phyloP scores from a whole-genome alignment of 2,888 invertebrate species.

The Macroteleia sp. region DNA sequence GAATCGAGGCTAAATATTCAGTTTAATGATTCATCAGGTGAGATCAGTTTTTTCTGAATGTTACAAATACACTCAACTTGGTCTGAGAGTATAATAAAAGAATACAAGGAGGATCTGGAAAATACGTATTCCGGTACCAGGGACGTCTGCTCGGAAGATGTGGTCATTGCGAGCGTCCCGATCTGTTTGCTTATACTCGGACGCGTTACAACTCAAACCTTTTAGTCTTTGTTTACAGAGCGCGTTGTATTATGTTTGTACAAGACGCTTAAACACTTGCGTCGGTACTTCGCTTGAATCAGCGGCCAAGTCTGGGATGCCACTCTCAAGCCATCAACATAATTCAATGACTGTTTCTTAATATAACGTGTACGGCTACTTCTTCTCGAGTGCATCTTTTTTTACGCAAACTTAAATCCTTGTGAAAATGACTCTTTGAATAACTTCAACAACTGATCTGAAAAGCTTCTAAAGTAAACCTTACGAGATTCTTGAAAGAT shows the following conservation, averaged over 20 bases:
- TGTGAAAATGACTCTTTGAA: too few relatives aligned
- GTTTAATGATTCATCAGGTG: too few relatives aligned
- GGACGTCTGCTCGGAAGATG: constrained; percentile 12
- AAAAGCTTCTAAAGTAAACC: too few relatives aligned
- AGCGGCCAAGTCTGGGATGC: constrained; percentile 40
- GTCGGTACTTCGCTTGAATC: constrained; percentile 55
- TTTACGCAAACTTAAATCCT: constrained; percentile 31
- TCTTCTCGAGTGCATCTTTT: constrained; percentile 41
- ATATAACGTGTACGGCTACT: constrained; percentile 45
- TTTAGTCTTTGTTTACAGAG: constrained; percentile 82
- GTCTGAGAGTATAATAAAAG: constrained; percentile 6
- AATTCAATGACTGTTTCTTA: constrained; percentile 56
- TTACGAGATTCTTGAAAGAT: too few relatives aligned
- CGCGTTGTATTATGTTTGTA: constrained; percentile 82
- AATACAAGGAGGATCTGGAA: constrained; percentile 4
- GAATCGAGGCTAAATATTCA: too few relatives aligned
- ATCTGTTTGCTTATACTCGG: constrained; percentile 79
- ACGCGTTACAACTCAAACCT: constrained; percentile 83
- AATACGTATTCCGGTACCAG: constrained; percentile 22
- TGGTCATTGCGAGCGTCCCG: constrained; percentile 30
- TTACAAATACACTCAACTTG: constrained; percentile 12
- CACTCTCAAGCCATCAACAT: constrained; percentile 49
- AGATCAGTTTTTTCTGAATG: constrained; percentile 9
- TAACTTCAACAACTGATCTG: too few relatives aligned
- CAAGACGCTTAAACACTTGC: constrained; percentile 82